Conservation (phyloP, 2,113 vertebrate genomes). For the Indri indri region DNA sequence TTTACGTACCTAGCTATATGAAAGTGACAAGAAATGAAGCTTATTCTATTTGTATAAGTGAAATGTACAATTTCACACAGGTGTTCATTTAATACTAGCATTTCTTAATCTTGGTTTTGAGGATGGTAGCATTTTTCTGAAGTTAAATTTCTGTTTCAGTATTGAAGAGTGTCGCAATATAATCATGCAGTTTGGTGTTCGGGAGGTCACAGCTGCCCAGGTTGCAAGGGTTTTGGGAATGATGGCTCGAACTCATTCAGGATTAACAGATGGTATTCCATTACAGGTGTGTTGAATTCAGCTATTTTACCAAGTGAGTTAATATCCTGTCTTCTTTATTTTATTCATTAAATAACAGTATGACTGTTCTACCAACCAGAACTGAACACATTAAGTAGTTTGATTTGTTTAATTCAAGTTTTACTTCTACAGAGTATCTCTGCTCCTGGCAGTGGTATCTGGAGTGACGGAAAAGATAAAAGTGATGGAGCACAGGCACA, state of each 20-base stretch:
- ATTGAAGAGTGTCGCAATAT: conserved; percentile 98
- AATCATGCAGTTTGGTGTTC: conserved; percentile 96
- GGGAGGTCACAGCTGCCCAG: conserved; percentile 97
- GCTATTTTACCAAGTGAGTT: background rate
- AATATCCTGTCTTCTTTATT: background rate
- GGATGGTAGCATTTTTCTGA: conserved; percentile 8
- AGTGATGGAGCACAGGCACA: conserved; percentile 95
- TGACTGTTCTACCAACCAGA: background rate
- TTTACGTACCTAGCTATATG: background rate
- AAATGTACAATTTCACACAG: background rate
- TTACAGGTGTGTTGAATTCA: conserved; percentile 88
- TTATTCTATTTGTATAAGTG: background rate
- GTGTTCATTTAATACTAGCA: background rate
- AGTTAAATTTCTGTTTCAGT: conserved; percentile 81
- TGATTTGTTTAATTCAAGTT: conserved; percentile 50
- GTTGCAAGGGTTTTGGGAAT: conserved; percentile 98
- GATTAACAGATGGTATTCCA: conserved; percentile 95
- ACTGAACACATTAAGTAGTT: background rate
- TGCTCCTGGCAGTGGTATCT: conserved; percentile 97
- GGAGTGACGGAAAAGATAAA: conserved; percentile 99
- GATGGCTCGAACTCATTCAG: conserved; percentile 99
- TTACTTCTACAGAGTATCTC: conserved; percentile 91
- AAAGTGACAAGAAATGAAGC: background rate
- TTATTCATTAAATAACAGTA: background rate
- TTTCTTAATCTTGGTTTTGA: background rate